Conservation (phyloP, 2,888 invertebrate species). For the Drosophila longiperda region DNA sequence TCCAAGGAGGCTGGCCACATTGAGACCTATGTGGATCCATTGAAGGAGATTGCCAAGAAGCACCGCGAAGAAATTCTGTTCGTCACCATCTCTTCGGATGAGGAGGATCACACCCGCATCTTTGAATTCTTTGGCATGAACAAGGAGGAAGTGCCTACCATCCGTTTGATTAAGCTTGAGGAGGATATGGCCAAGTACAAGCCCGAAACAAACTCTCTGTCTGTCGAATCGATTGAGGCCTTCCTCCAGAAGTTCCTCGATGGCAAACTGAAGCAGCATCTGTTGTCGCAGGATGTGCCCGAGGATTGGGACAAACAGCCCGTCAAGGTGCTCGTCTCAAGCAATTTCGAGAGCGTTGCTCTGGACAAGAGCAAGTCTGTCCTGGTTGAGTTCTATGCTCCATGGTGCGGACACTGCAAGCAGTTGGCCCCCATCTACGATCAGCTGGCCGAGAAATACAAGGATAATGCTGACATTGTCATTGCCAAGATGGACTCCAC, state of each 20-base stretch:
- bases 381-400: constrained; percentile 99
- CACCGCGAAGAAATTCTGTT: constrained; percentile 97
- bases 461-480: constrained; percentile 92
- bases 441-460: constrained; percentile 96
- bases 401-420: constrained; percentile 99
- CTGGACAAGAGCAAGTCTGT: constrained; percentile 95
- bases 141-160: constrained; percentile 95
- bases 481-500: constrained; percentile 99
- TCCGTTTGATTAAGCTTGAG: constrained; percentile 96
- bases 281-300: constrained; percentile 96
- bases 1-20: constrained; percentile 95
- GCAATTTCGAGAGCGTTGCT: constrained; percentile 97
- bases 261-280: constrained; percentile 97
- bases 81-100: constrained; percentile 97
- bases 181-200: constrained; percentile 99
- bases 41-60: constrained; percentile 93
- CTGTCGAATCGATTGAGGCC: constrained; percentile 85
- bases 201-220: constrained; percentile 87
- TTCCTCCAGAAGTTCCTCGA: constrained; percentile 96
- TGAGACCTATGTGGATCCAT: constrained; percentile 91
- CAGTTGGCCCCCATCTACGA: constrained; percentile 98
- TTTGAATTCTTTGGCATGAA: constrained; percentile 99
- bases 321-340: constrained; percentile 96
- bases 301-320: constrained; percentile 98
- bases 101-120: constrained; percentile 98